Conservation (phyloP, 2,113 vertebrate genomes). For the Chaetura pelagica region DNA sequence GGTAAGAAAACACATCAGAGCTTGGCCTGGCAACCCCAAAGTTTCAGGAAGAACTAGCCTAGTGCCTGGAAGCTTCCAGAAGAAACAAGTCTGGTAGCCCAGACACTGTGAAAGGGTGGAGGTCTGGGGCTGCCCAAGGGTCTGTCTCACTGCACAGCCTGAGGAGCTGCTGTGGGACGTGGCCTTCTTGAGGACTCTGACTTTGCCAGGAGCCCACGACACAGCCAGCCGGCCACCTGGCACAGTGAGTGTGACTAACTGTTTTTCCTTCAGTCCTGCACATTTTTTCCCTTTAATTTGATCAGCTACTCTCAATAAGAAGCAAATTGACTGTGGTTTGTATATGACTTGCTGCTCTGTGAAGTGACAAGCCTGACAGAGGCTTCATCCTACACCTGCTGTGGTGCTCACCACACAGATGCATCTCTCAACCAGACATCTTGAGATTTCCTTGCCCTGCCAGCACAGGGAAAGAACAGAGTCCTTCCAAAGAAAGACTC, state of each 20-base stretch:
- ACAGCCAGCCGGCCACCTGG: fast-evolving
- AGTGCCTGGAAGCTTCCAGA: not conserved
- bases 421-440: fast-evolving
- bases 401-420: not conserved
- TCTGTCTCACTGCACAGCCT: not conserved
- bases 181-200: fast-evolving
- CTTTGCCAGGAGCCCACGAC: not conserved
- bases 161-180: not conserved
- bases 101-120: not conserved
- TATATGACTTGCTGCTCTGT: not conserved
- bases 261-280: not conserved
- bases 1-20: not conserved
- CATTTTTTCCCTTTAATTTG: not conserved
- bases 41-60: not conserved
- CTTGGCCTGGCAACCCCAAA: not conserved
- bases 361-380: not conserved
- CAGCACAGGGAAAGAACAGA: not conserved
- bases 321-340: not conserved
- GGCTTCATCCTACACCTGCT: not conserved
- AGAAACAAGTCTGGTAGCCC: fast-evolving
- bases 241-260: not conserved
- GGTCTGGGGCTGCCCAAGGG: fast-evolving
- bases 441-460: not conserved
- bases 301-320: not conserved
- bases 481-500: not conserved